These are phyloP conservation scores for Peromyscus melanophrys DNA, from an alignment of 2,797 vertebrate genomes.

Conservation along the genomic window DNA sequence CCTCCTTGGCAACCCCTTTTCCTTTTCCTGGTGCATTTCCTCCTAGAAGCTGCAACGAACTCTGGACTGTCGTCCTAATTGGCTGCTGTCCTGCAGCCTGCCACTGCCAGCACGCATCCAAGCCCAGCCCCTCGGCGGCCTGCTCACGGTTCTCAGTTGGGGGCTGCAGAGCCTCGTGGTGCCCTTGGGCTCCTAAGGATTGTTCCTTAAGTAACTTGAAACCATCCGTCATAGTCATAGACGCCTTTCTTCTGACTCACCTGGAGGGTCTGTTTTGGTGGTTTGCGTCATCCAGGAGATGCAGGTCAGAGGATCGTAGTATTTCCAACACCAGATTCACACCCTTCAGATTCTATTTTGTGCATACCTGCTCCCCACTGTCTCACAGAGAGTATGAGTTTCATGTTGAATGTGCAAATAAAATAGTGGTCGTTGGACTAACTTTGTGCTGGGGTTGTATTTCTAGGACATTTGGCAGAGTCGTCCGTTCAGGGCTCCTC, in stretches of 20 bases:
- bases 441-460: neutral
- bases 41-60: slow-evolving; percentile 56
- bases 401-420: neutral
- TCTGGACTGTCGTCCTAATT: slow-evolving; percentile 40
- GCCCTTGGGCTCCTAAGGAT: slow-evolving; percentile 66
- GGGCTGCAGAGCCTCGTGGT: slow-evolving; percentile 66
- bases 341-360: neutral
- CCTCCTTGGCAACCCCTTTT: neutral
- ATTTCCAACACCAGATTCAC: neutral
- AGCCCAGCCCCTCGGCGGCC: slow-evolving; percentile 32
- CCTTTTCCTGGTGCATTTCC: neutral
- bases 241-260: slow-evolving; percentile 68
- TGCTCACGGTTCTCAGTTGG: neutral
- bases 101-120: slow-evolving; percentile 58
- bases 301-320: neutral
- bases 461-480: neutral
- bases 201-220: slow-evolving; percentile 67
- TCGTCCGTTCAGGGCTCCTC: neutral
- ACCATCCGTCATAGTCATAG: neutral
- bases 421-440: neutral
- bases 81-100: slow-evolving; percentile 66
- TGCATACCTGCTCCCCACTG: neutral
- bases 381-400: neutral
- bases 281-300: neutral
- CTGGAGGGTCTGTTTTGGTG: slow-evolving; percentile 53